These are phyloP conservation scores for Dasysyrphus tricinctus DNA, from an alignment of 2,888 invertebrate species.

Conservation along the genomic window DNA sequence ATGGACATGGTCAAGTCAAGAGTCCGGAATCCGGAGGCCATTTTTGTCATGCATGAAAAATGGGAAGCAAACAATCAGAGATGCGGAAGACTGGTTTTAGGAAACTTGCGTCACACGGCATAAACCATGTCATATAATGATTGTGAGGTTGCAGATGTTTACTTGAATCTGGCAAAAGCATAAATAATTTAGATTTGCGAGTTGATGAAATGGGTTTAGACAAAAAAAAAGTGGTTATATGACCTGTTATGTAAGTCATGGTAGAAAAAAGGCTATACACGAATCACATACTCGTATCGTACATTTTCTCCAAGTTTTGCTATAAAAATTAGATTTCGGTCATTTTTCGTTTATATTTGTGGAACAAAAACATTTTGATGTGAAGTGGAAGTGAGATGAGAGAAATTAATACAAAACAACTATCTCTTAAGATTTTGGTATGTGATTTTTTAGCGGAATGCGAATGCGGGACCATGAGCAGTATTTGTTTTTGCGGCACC, in stretches of 20 bases:
- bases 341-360: too few relatives aligned
- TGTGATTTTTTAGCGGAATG: too few relatives aligned
- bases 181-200: not conserved
- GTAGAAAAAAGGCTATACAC: not conserved
- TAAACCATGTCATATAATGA: conserved; percentile 10
- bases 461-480: too few relatives aligned
- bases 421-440: too few relatives aligned
- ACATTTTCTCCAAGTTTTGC: too few relatives aligned
- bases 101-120: conserved; percentile 13
- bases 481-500: too few relatives aligned
- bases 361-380: too few relatives aligned
- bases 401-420: too few relatives aligned
- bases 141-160: not conserved
- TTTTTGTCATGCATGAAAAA: conserved; percentile 16
- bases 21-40: not conserved
- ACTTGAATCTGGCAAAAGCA: not conserved
- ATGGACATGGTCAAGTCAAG: conserved; percentile 17
- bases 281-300: too few relatives aligned
- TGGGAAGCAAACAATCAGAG: conserved; percentile 1
- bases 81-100: conserved; percentile 21
- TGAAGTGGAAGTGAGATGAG: too few relatives aligned
- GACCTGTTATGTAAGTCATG: not conserved
- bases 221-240: not conserved
- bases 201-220: not conserved
- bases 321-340: too few relatives aligned